Base-by-base conservation (phyloP, 2,113 vertebrate species). In the Strigops habroptila region DNA sequence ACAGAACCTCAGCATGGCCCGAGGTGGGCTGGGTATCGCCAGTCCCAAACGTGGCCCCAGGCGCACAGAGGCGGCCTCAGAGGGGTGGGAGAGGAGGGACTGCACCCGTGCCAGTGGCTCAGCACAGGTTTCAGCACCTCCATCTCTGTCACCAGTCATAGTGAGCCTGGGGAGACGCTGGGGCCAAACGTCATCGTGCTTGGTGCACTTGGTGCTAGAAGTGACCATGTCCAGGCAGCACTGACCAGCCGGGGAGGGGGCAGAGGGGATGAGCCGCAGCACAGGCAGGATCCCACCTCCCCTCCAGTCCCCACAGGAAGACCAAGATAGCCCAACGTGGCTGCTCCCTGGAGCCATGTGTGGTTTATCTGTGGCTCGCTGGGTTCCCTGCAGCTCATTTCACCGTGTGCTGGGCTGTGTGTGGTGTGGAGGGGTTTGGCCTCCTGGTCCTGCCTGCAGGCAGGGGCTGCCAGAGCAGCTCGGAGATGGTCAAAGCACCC, bases 171-270 rank as follows among this genome's bases (percentile, higher is more conserved):
- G n/a, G 35, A 51, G 24, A 48, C 18, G 24, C 23, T 0, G 0
- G 25, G 39, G 35, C 14, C 30, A 33, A 21, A 33, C 0, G 10
- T 30, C 75, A 39, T 49, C 1, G 1, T 0, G 0, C 46, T 22
- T 4, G 1, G 53, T 5, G 46, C 49, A 12, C 25, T 6, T 27
- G 28, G 44, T 33, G 51, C 74, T 44, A 7, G 31, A 49, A 41
- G 24, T 1, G 24, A 63, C 59, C 5, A 0, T 2, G 3, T 78
- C 23, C 3, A 1, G 31, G 51, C 51, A 4, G 4, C 28, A 8
- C 35, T 10, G 25, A 18, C 3, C 31, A 41, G 13, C 23, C 3
- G 14, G n/a, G 48, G 27, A 43, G 0, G 25, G 57, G 37, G 9
- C 39, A 53, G 19, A 33, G 18, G 23, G 22, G 12, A 21, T 9